A percentile compares a stretch with the other conserved stretches of the same genome.
phyloP scores from a whole-genome alignment of 2,797 vertebrate genomes.

The Cygnus olor region DNA sequence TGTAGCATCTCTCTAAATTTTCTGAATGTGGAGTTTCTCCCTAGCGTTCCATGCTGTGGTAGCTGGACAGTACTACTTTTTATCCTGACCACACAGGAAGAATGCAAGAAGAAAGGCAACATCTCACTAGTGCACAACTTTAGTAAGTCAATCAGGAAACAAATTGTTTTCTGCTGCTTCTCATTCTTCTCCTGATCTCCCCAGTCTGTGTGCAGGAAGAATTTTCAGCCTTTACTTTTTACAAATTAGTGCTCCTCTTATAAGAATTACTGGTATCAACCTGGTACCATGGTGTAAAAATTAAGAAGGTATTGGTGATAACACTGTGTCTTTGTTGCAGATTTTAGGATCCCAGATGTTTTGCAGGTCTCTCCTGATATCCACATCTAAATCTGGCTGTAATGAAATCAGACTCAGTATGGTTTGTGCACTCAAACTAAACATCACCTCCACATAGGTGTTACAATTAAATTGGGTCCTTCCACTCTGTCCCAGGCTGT shows the following conservation, averaged over 20 bases:
- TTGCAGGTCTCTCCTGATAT: not conserved
- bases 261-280: not conserved
- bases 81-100: slow-evolving; percentile 16
- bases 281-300: not conserved
- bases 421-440: not conserved
- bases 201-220: not conserved
- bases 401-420: not conserved
- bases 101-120: slow-evolving; percentile 10
- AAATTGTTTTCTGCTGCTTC: not conserved
- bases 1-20: not conserved
- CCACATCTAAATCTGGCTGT: not conserved
- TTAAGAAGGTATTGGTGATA: not conserved
- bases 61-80: not conserved
- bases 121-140: not conserved
- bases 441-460: not conserved
- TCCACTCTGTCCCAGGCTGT: not conserved
- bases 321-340: not conserved
- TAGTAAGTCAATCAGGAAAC: not conserved
- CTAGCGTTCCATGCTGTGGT: not conserved
- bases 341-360: not conserved
- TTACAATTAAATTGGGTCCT: not conserved
- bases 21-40: not conserved
- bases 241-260: not conserved
- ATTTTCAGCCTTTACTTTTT: not conserved
- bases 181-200: not conserved